Conservation (phyloP, 53 echinoderm and acorn worm species). For the Arbacia lixula region DNA sequence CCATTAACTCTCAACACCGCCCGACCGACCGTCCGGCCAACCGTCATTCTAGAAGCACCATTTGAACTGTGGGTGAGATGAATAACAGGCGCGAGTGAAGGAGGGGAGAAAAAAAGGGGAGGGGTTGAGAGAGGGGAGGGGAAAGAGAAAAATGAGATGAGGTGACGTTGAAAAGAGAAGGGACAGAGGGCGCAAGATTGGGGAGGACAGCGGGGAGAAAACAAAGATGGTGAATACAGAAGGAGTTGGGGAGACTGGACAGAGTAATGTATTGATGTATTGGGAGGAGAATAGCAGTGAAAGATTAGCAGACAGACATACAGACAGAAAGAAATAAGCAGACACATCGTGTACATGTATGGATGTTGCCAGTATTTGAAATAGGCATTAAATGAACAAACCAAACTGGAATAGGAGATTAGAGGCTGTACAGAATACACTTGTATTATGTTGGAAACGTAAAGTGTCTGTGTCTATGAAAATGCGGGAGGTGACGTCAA, state of each 20-base stretch:
- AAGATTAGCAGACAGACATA: background rate
- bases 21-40: background rate
- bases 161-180: background rate
- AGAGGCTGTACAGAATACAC: too few relatives aligned
- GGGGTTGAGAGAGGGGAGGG: background rate
- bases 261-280: background rate
- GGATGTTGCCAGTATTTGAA: too few relatives aligned
- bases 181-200: background rate
- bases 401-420: too few relatives aligned
- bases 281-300: background rate
- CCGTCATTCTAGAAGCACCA: slow-evolving; percentile 4
- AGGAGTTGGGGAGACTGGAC: background rate
- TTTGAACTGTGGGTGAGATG: background rate
- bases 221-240: background rate
- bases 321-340: background rate
- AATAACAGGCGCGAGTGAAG: background rate
- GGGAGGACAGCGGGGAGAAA: background rate
- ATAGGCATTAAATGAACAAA: too few relatives aligned
- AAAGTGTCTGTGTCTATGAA: too few relatives aligned
- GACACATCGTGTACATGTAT: too few relatives aligned
- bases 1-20: background rate
- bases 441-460: too few relatives aligned
- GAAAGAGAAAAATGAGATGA: background rate
- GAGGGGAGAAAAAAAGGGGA: background rate
- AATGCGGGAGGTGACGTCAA: too few relatives aligned